Percentiles rank a stretch among this genome's conserved stretches.
These are phyloP conservation scores for Amiota communis DNA, from an alignment of 2,888 invertebrate species.

Conservation along the genomic window DNA sequence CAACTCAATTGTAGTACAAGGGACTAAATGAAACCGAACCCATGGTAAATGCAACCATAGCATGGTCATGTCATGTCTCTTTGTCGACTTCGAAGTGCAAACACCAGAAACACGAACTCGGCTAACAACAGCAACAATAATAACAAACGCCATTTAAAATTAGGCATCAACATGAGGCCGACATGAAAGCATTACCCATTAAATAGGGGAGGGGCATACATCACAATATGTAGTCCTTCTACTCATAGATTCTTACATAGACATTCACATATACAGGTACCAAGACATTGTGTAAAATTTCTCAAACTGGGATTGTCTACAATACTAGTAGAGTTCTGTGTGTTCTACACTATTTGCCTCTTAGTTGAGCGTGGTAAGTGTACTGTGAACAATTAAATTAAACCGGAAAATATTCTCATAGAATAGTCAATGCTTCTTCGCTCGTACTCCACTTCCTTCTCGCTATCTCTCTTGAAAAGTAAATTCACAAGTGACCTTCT, in stretches of 20 bases:
- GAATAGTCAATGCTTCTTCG: slow-evolving; percentile 32
- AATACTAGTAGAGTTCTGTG: not conserved
- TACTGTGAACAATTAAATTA: slow-evolving; percentile 64
- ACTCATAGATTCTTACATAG: no score
- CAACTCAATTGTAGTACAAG: no score
- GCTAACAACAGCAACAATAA: slow-evolving; percentile 1
- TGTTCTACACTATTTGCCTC: not conserved
- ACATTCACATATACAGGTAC: no score
- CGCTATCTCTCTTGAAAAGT: not conserved
- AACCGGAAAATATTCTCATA: slow-evolving; percentile 57
- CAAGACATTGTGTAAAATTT: no score
- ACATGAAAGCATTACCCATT: slow-evolving; percentile 1
- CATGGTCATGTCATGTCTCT: slow-evolving; percentile 6
- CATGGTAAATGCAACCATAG: not conserved
- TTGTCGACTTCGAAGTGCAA: slow-evolving; percentile 2
- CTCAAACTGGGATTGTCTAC: not conserved
- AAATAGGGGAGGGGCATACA: not conserved
- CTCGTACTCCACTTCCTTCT: no score
- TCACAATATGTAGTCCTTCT: no score
- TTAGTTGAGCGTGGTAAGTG: slow-evolving; percentile 46
- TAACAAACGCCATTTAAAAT: slow-evolving; percentile 10
- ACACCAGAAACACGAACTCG: no score
- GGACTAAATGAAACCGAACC: not conserved
- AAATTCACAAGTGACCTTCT: slow-evolving; percentile 18
- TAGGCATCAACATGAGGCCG: slow-evolving; percentile 11